phyloP scores from a whole-genome alignment of 1,140 invertebrate genomes.

The Rhyzopertha dominica region DNA sequence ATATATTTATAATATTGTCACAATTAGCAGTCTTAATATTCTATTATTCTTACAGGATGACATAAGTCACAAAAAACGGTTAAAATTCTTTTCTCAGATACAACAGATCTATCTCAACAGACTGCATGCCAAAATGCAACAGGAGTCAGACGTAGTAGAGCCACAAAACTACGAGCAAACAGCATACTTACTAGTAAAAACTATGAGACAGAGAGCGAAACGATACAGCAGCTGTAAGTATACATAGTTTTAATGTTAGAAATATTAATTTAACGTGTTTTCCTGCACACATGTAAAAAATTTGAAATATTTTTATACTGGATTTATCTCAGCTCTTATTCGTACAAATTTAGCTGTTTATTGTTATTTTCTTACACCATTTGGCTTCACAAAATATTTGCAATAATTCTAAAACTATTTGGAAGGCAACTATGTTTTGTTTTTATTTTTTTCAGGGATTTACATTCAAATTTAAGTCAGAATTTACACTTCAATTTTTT shows the following conservation, averaged over 20 bases:
- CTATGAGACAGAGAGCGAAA: slow-evolving; percentile 20
- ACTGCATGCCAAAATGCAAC: slow-evolving; percentile 17
- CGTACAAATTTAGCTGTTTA: not conserved
- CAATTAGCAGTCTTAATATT: too few species aligned
- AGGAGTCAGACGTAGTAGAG: too few species aligned
- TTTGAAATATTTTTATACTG: too few species aligned
- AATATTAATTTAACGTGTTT: slow-evolving; percentile 2
- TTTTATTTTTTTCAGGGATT: too few species aligned
- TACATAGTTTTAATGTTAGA: not conserved
- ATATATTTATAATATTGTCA: too few species aligned
- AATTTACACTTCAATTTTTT: too few species aligned
- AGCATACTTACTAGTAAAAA: slow-evolving; percentile 20
- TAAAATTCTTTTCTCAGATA: slow-evolving; percentile 19
- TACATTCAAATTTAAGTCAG: too few species aligned
- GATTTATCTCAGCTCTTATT: not conserved
- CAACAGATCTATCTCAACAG: slow-evolving; percentile 30
- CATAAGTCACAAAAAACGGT: slow-evolving; percentile 18
- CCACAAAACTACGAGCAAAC: too few species aligned
- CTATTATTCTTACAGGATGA: too few species aligned
- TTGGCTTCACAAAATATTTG: not conserved
- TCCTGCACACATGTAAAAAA: too few species aligned
- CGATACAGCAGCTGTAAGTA: slow-evolving; percentile 26
- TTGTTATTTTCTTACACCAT: not conserved
- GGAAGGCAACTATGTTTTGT: slow-evolving; percentile 5
- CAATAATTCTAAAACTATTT: not conserved